A percentile compares a stretch with the other conserved stretches of the same genome.
phyloP scores from a whole-genome alignment of 1,140 invertebrate species.

The Mycetomoellerius zeteki region DNA sequence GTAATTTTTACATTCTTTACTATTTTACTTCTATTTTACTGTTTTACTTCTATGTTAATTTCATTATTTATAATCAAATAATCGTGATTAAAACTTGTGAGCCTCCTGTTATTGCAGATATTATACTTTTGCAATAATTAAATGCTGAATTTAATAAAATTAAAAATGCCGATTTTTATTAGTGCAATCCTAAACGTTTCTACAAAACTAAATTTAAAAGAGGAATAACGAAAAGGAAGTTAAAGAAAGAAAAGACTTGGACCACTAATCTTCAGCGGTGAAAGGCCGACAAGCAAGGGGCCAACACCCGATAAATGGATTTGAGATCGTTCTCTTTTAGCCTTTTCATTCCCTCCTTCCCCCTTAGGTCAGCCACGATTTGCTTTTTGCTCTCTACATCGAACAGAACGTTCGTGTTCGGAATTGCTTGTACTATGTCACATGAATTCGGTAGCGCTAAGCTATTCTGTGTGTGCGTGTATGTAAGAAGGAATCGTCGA shows the following conservation, averaged over 20 bases:
- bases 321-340: conserved; percentile 78
- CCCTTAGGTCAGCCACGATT: conserved; percentile 24
- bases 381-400: conserved; percentile 51
- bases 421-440: conserved; percentile 67
- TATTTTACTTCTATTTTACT: no score
- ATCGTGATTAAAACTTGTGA: background rate
- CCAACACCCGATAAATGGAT: conserved; percentile 86
- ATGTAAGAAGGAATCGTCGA: conserved; percentile 21
- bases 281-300: conserved; percentile 75
- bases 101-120: background rate
- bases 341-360: conserved; percentile 5
- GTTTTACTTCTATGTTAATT: background rate
- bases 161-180: background rate
- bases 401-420: conserved; percentile 43
- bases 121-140: background rate
- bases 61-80: background rate
- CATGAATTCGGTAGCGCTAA: conserved; percentile 76
- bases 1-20: background rate
- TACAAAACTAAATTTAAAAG: background rate
- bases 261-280: conserved; percentile 81
- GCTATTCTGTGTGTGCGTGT: conserved; percentile 3
- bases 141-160: background rate
- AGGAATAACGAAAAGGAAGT: conserved; percentile 37
- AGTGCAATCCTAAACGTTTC: background rate
- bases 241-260: conserved; percentile 30